These are phyloP conservation scores for Hippocampus comes DNA, from an alignment of 2,113 vertebrate species.

Conservation along the genomic window DNA sequence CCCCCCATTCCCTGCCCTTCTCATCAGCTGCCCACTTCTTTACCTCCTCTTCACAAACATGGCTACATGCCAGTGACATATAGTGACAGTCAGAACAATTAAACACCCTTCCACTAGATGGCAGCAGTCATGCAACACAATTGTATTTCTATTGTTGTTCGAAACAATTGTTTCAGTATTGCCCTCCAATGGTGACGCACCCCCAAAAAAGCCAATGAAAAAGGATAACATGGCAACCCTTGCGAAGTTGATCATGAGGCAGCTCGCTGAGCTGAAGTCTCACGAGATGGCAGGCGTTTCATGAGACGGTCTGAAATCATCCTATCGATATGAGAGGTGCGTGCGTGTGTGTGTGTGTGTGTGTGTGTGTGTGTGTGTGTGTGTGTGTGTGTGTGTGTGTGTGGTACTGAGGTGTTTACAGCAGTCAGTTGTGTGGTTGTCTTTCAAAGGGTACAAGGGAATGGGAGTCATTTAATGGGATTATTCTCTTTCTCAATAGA, in stretches of 20 bases:
- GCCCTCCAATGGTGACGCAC: no score
- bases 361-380: neutral
- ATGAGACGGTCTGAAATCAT: no score
- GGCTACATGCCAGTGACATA: neutral
- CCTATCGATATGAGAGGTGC: neutral
- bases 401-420: conserved; percentile 21
- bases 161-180: no score
- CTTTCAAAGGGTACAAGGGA: conserved; percentile 43
- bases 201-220: no score
- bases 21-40: conserved; percentile 1
- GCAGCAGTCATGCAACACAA: no score
- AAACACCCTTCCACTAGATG: no score
- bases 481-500: conserved; percentile 64
- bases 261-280: no score
- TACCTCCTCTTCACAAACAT: conserved; percentile 1
- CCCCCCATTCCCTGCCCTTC: conserved; percentile 6
- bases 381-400: conserved; percentile 1
- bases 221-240: no score
- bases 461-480: conserved; percentile 65
- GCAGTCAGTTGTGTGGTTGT: conserved; percentile 51
- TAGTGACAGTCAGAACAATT: no score
- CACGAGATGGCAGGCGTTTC: no score
- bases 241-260: no score
- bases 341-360: neutral
- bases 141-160: no score